Evolutionary conservation across 2,113 vertebrate genomes (phyloP), one percentile per base, ranked within the genome.

Genomic region (Tangachromis dhanisi): DNA sequence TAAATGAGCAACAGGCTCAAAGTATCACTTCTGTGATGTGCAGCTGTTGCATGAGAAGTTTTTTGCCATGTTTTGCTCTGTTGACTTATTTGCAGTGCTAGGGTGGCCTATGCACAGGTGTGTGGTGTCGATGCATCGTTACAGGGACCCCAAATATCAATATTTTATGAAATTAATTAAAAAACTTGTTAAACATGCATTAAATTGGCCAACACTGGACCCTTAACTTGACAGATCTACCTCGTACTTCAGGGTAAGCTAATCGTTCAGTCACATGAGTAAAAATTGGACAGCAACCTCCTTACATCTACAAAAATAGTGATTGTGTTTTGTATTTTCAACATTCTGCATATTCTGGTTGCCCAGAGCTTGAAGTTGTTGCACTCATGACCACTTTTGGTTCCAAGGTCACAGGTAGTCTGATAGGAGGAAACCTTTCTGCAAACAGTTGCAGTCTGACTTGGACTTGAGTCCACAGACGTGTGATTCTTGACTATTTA

Each of bases 31-130:
- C 68, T 29, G 24, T 73, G 8, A 45, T 17, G n/a, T 73, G 68
- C 66, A 42, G 66, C 68, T 45, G 68, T 42, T 45, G 38, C 38
- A 73, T 10, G 33, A 66, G 61, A 21, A 4, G n/a, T 6, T 42
- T 6, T 71, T 14, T 24, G 5, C 38, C 2, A 24, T 16, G 29
- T 14, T 24, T 42, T 71, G 38, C 38, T 71, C n/a, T 42, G n/a
- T 42, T 24, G 38, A 24, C 5, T 4, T 24, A 24, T 71, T 42
- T 71, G 66, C 19, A 68, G 33, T 66, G 61, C 61, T 38, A 0
- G 11, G 33, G 3, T 5, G 19, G 19, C 61, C 61, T 0, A 13
- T 21, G 1, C 61, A 38, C 19, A 66, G 1, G 19, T 21, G 19
- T 66, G 19, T 66, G 61, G 33, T 66, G 61, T 2, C 0, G 10